Evolutionary conservation across 2,113 vertebrate genomes (phyloP).

Genomic region (Lophura nycthemera): DNA sequence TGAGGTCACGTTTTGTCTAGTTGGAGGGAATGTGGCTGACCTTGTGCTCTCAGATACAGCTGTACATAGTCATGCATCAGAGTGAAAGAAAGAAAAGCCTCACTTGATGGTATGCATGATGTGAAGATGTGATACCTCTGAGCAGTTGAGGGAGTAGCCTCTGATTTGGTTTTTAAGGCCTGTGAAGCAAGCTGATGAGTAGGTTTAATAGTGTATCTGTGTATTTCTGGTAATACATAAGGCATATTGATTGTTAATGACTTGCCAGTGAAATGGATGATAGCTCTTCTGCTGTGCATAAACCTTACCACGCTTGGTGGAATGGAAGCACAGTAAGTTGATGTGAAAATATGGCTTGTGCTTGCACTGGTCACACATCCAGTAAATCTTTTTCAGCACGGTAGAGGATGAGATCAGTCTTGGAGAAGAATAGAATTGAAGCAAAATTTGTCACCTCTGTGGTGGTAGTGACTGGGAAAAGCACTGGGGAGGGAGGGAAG

Average conservation of each 20-base stretch:
- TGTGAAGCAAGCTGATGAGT: neutral
- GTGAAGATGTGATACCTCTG: neutral
- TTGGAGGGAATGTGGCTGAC: neutral
- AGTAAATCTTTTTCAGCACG: neutral
- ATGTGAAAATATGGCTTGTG: neutral
- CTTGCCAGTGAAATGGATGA: neutral
- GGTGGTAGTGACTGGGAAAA: neutral
- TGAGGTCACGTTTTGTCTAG: neutral
- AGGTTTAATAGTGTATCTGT: neutral
- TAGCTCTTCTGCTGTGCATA: neutral
- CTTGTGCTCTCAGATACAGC: neutral
- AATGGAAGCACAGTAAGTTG: neutral
- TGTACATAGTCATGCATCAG: rapidly evolving
- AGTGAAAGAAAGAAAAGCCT: neutral
- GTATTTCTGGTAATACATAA: neutral
- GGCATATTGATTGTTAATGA: neutral
- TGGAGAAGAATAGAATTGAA: neutral
- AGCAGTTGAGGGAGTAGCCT: neutral
- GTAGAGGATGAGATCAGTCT: neutral
- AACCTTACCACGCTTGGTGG: neutral
- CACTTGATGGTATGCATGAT: neutral
- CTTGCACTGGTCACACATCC: neutral
- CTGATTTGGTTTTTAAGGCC: neutral
- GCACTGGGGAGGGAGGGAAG: neutral
- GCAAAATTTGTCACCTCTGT: neutral